phyloP scores from a whole-genome alignment of 2,797 vertebrate species.

The Momotus momota region DNA sequence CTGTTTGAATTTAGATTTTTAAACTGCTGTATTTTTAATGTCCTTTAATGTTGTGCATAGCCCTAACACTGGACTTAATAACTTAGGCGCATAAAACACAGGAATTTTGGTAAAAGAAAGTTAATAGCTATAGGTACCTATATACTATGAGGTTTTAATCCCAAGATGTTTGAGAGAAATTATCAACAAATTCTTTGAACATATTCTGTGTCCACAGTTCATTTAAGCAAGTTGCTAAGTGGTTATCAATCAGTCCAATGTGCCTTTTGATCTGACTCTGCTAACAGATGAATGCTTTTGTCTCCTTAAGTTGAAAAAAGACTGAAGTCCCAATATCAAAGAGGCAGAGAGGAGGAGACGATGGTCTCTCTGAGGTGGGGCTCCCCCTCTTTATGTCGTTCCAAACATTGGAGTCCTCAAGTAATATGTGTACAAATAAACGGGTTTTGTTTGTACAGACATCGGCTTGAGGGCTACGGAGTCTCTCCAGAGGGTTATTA shows the following conservation, averaged over 20 bases:
- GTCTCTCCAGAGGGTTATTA: not conserved
- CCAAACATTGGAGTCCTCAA: not conserved
- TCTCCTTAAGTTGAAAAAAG: not conserved
- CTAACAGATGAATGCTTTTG: not conserved
- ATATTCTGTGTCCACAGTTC: not conserved
- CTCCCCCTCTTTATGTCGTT: not conserved
- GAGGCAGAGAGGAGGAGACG: not conserved
- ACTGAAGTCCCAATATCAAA: not conserved
- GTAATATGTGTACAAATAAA: not conserved
- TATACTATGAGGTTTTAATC: not conserved
- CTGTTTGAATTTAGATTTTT: not conserved
- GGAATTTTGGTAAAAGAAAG: not conserved
- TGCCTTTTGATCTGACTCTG: not conserved
- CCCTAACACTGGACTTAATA: not conserved
- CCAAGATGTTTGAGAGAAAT: not conserved
- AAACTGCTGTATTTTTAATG: not conserved
- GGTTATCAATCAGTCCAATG: not conserved
- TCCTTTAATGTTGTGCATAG: not conserved
- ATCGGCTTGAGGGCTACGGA: not conserved
- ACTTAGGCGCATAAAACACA: not conserved
- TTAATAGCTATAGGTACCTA: not conserved
- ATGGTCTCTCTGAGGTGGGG: not conserved
- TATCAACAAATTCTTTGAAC: not conserved
- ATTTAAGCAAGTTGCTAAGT: not conserved
- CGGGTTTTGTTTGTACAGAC: not conserved